Base-by-base conservation (phyloP, 2,113 vertebrate species). In the Amphiprion percula region DNA sequence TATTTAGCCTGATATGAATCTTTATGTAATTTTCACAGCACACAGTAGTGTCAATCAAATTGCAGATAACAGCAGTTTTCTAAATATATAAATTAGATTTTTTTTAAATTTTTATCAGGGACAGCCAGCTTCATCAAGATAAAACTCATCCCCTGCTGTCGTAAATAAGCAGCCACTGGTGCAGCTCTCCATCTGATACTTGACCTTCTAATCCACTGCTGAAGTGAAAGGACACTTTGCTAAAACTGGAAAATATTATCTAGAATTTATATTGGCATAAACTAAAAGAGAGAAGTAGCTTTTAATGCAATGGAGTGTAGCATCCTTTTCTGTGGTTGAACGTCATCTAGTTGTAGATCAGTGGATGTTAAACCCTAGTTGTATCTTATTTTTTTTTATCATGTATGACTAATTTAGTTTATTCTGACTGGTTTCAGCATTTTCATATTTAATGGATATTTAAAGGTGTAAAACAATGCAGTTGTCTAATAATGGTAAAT, bases 1-100 rank as follows among this genome's bases (percentile, higher is more conserved):
- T 66, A 69, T 77, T 69, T 60, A 73, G 49, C 26, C 33, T 17
- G 64, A 65, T 68, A 30, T 52, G 4, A 65, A 72, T 68, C 55
- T 30, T 49, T 37, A 64, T 62, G 15, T 16, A 8, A 3, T 68
- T 28, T 59, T 53, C 5, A 7, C 26, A 5, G 23, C 2, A 10
- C 28, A 12, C 33, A 46, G 47, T 23, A 19, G 10, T 39, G 37
- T 55, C 33, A 68, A 12, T 68, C 33, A 60, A 66, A 68, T 9
- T 68, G 24, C 33, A 19, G 44, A 62, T 24, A 21, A 21, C n/a
- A 52, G 16, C 2, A 10, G 2, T 46, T 52, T 44, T 30, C 33
- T 61, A 71, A 63, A 65, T 68, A 37, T 58, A 26, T 26, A 23
- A 33, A 44, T 55, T 12, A 26, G 12, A 60, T 62, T 9, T n/a